Evolutionary conservation across 2,797 vertebrate species (phyloP).

Genomic region (Varecia variegata): DNA sequence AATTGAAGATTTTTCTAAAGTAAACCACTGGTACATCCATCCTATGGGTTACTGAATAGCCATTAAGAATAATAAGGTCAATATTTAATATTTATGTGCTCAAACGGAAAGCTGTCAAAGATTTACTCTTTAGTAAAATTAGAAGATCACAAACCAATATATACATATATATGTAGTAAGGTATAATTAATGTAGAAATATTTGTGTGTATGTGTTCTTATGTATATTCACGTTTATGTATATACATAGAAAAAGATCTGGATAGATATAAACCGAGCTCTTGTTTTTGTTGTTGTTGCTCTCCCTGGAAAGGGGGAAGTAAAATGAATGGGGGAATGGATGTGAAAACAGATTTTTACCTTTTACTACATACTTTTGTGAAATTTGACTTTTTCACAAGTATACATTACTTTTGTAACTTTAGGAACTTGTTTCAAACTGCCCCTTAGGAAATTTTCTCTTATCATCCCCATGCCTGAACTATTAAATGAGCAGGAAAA

Average conservation of each 20-base stretch:
- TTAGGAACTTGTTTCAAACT: background rate
- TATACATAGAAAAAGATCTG: background rate
- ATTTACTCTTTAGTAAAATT: constrained; percentile 3
- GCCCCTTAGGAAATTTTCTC: background rate
- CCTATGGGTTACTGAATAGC: background rate
- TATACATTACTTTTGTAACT: constrained; percentile 29
- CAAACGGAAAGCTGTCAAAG: constrained; percentile 45
- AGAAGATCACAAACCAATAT: constrained; percentile 20
- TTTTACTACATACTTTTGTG: constrained; percentile 17
- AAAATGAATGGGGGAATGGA: background rate
- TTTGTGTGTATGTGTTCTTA: background rate
- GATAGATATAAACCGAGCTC: background rate
- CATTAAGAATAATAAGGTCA: constrained; percentile 26
- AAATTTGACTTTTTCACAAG: constrained; percentile 25
- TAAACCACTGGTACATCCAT: background rate
- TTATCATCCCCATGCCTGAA: background rate
- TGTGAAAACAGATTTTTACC: constrained; percentile 16
- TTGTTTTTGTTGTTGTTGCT: background rate
- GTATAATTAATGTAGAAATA: background rate
- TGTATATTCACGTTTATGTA: background rate
- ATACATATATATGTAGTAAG: background rate
- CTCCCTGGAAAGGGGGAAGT: background rate
- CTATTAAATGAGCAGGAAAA: constrained; percentile 24
- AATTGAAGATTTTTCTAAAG: constrained; percentile 32
- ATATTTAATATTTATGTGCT: constrained; percentile 34